A percentile compares a stretch with the other conserved stretches of the same genome.
These are phyloP conservation scores for Atherinomorus stipes DNA, from an alignment of 2,113 vertebrate species.

Conservation along the genomic window DNA sequence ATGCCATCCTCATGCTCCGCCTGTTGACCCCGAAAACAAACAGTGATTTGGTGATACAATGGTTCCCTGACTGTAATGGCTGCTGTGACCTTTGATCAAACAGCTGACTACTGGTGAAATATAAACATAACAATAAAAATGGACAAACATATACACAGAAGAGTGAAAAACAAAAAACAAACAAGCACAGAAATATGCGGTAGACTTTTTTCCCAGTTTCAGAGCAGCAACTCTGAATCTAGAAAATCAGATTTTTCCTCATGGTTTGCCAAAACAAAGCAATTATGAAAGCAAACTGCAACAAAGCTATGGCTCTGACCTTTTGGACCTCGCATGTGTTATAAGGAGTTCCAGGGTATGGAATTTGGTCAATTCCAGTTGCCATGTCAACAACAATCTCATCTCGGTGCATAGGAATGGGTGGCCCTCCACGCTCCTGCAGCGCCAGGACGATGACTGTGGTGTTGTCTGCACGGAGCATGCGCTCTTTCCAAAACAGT, in stretches of 20 bases:
- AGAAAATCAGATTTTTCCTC: conserved; percentile 18
- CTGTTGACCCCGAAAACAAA: conserved; percentile 78
- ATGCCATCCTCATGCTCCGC: conserved; percentile 78
- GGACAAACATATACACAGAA: conserved; percentile 47
- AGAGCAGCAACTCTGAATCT: conserved; percentile 15
- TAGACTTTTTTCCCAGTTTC: conserved; percentile 16
- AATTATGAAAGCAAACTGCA: not conserved
- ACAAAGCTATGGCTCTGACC: conserved; percentile 73
- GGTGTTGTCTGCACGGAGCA: conserved; percentile 98
- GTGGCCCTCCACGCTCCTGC: conserved; percentile 80
- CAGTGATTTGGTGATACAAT: conserved; percentile 63
- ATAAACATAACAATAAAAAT: conserved; percentile 45
- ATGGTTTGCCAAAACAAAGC: not conserved
- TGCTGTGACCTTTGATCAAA: conserved; percentile 41
- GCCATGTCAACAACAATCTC: conserved; percentile 92
- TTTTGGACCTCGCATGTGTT: conserved; percentile 84
- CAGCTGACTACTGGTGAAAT: conserved; percentile 21
- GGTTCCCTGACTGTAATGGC: conserved; percentile 31
- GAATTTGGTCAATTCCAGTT: conserved; percentile 83
- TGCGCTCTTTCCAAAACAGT: conserved; percentile 94
- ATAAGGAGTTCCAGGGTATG: conserved; percentile 83
- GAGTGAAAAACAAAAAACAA: conserved; percentile 51
- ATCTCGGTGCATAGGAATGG: conserved; percentile 82
- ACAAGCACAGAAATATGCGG: conserved; percentile 30
- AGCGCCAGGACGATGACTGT: conserved; percentile 95